Base-by-base conservation (phyloP, 2,113 vertebrate species). In the Nettapus auritus region DNA sequence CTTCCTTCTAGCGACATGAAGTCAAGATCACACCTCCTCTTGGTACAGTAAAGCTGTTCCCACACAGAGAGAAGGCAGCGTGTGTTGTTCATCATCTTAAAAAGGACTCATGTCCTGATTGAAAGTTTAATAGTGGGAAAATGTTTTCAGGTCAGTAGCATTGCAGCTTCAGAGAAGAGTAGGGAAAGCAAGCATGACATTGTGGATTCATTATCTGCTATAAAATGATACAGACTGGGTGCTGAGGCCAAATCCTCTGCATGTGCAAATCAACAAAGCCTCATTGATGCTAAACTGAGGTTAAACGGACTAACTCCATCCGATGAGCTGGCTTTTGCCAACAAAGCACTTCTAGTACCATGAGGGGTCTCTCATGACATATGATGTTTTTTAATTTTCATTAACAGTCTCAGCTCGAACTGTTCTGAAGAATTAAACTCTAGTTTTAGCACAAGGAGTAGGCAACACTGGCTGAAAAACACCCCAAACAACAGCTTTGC, bases 11-110 rank as follows among this genome's bases (percentile, higher is more conserved):
- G 28, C 59, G 40, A 38, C 22, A 6, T 73, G 85, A 74, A n/a
- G n/a, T n/a, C n/a, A n/a, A 94, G 87, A 93, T 83, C 68, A 71
- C 93, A 96, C 94, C 92, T 97, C 81, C 57, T 76, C 81, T 93
- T 93, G 90, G 26, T 89, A 40, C 38, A 71, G 81, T 70, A 95
- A 94, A 97, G 86, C 57, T 93, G 75, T 88, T 95, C 92, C 89
- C 87, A 96, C 95, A 90, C 89, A 94, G 78, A 40, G 69, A 93
- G 77, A 90, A 95, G 56, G 66, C 48, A 83, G 46, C 15, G 8
- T 78, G 36, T 66, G 12, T 36, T 19, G 8, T 42, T 80, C 44
- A 87, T 70, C 57, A 82, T 86, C 90, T 96, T 89, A 66, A 77
- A 95, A 82, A 89, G 85, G 40, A 88, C 82, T 88, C 89, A 69